A percentile compares a stretch with the other conserved stretches of the same genome.
Evolutionary conservation across 2,888 invertebrate species (phyloP).

Genomic region (Patella pellucida): DNA sequence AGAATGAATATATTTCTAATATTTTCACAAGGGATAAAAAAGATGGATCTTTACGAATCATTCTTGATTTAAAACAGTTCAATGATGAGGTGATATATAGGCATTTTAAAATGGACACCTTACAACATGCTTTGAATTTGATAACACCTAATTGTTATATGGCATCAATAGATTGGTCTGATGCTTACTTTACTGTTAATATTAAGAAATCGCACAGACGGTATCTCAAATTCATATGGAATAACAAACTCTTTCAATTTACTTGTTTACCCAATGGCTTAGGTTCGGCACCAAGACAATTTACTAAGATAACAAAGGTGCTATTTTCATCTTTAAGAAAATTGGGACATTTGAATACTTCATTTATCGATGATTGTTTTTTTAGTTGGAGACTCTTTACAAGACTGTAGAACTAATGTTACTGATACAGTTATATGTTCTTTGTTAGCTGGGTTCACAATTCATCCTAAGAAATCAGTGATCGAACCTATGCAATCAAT

Average conservation of each 20-base stretch:
- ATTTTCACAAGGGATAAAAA: slow-evolving; percentile 13
- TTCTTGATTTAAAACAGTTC: slow-evolving; percentile 24
- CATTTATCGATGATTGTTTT: slow-evolving; percentile 21
- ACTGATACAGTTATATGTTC: not conserved
- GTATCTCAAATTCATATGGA: not conserved
- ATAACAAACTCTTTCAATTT: slow-evolving; percentile 11
- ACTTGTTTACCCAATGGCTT: slow-evolving; percentile 13
- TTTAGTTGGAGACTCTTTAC: slow-evolving; percentile 27
- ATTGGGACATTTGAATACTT: slow-evolving; percentile 9
- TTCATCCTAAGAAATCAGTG: slow-evolving; percentile 13
- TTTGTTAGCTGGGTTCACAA: slow-evolving; percentile 4
- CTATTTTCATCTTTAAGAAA: slow-evolving; percentile 20
- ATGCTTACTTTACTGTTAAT: slow-evolving; percentile 18
- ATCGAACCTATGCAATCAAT: slow-evolving; percentile 13
- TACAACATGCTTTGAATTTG: slow-evolving; percentile 24
- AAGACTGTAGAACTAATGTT: slow-evolving; percentile 11
- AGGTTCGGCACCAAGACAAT: not conserved
- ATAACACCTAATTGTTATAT: slow-evolving; percentile 16
- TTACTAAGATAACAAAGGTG: slow-evolving; percentile 4
- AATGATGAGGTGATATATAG: slow-evolving; percentile 29
- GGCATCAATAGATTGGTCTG: slow-evolving; percentile 18
- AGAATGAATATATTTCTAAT: slow-evolving; percentile 9
- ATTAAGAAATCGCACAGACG: not conserved
- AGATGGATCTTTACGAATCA: slow-evolving; percentile 12
- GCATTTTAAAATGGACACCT: slow-evolving; percentile 39